Percentiles rank a stretch among this genome's conserved stretches.
Conservation (phyloP, 2,888 invertebrate species). For the Amblyjoppa proteus region DNA sequence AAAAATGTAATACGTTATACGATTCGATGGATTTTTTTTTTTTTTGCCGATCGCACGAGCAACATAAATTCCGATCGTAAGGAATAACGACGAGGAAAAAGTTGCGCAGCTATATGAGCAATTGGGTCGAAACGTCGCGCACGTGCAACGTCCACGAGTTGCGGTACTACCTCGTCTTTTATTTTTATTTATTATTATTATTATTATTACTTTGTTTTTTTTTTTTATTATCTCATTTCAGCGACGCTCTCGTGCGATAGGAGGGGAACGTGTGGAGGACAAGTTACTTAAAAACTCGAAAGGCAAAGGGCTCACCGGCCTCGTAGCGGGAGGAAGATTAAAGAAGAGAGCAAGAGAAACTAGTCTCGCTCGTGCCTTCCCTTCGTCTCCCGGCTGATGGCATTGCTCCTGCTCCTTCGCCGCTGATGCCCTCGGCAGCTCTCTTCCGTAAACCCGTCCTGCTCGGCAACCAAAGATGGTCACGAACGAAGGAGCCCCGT, state of each 20-base stretch:
- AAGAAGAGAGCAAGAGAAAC: conserved; percentile 32
- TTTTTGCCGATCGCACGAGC: neutral
- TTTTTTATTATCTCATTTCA: neutral
- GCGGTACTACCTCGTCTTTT: conserved; percentile 1
- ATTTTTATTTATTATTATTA: neutral
- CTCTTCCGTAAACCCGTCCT: conserved; percentile 73
- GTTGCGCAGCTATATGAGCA: conserved; percentile 19
- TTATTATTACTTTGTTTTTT: neutral
- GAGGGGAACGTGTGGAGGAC: conserved; percentile 6
- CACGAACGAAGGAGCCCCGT: conserved; percentile 73
- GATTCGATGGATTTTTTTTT: neutral
- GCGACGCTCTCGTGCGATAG: conserved; percentile 24
- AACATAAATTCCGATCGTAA: neutral
- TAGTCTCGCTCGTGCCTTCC: conserved; percentile 36
- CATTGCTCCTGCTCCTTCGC: conserved; percentile 47
- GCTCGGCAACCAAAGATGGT: conserved; percentile 77
- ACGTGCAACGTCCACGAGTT: conserved; percentile 29
- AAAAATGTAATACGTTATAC: neutral
- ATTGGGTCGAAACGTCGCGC: conserved; percentile 29
- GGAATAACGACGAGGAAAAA: conserved; percentile 28
- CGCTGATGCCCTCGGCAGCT: conserved; percentile 57
- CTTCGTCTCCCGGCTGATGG: conserved; percentile 18
- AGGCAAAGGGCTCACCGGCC: conserved; percentile 21
- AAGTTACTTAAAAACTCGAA: conserved; percentile 36
- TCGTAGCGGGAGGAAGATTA: conserved; percentile 36